Conservation (phyloP, 2,113 vertebrate genomes). For the Oncorhynchus mykiss region DNA sequence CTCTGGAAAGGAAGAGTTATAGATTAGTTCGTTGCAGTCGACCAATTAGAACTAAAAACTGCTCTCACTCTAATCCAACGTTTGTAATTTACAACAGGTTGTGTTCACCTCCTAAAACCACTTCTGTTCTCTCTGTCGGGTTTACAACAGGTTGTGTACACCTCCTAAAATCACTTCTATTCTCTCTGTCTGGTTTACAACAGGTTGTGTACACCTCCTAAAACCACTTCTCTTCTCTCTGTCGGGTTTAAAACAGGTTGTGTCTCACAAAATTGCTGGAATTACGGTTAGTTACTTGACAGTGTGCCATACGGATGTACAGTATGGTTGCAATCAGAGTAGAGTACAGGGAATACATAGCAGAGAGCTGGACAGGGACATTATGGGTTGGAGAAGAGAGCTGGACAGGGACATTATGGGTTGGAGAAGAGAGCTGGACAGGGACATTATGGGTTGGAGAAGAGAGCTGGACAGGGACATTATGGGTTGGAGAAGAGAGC, state of each 20-base stretch:
- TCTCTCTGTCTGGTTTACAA: background rate
- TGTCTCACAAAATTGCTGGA: background rate
- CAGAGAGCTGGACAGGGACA: too few relatives aligned
- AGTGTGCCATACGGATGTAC: background rate
- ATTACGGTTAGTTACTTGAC: background rate
- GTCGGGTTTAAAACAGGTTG: background rate
- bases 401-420: too few relatives aligned
- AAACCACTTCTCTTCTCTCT: background rate
- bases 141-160: background rate
- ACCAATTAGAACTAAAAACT: background rate
- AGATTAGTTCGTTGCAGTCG: background rate
- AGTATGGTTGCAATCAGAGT: background rate
- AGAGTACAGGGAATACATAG: too few relatives aligned
- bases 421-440: too few relatives aligned
- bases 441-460: too few relatives aligned
- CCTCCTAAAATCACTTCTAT: background rate
- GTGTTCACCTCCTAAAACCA: background rate
- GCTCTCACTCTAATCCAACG: background rate
- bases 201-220: too few relatives aligned
- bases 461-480: too few relatives aligned
- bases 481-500: too few relatives aligned
- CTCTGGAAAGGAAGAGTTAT: background rate
- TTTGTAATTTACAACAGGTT: too few relatives aligned
- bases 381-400: too few relatives aligned
- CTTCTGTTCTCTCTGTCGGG: background rate